Percentiles rank a stretch among this genome's conserved stretches.
Conservation (phyloP, 2,888 invertebrate genomes). For the Apocheima hispidaria region DNA sequence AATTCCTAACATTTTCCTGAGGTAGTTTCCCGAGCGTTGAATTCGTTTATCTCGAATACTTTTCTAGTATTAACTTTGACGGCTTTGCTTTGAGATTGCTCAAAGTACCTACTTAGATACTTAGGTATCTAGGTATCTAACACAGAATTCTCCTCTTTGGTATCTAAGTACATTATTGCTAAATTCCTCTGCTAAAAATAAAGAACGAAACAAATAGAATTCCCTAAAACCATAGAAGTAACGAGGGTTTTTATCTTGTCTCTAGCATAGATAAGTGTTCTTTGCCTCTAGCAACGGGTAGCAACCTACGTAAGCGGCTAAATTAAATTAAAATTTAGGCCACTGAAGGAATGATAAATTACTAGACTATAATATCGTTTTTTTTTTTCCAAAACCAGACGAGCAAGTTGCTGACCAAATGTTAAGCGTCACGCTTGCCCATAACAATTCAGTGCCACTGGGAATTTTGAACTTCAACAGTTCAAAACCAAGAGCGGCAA, state of each 20-base stretch:
- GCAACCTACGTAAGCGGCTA: constrained; percentile 11
- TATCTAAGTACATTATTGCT: constrained; percentile 3
- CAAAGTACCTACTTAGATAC: background rate
- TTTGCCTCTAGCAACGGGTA: constrained; percentile 10
- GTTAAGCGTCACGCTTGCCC: no score
- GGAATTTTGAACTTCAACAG: no score
- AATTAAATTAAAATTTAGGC: constrained; percentile 15
- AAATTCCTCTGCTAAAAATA: constrained; percentile 11
- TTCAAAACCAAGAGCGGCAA: no score
- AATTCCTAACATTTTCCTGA: constrained; percentile 48
- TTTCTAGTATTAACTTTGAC: constrained; percentile 48
- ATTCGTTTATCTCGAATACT: constrained; percentile 47
- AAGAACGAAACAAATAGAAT: constrained; percentile 14
- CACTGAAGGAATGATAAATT: constrained; percentile 25
- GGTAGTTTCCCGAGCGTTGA: constrained; percentile 45
- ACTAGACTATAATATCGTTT: constrained; percentile 10
- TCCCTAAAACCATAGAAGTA: no score
- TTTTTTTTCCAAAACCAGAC: no score
- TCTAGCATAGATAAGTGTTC: constrained; percentile 7
- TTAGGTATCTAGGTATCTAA: no score
- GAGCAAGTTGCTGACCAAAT: no score
- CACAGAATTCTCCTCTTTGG: no score
- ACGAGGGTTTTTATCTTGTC: constrained; percentile 13
- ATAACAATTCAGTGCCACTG: no score
- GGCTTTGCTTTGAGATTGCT: constrained; percentile 43